A percentile compares a stretch with the other conserved stretches of the same genome.
Evolutionary conservation across 2,797 vertebrate species (phyloP).

Genomic region (Pelodytes ibericus): DNA sequence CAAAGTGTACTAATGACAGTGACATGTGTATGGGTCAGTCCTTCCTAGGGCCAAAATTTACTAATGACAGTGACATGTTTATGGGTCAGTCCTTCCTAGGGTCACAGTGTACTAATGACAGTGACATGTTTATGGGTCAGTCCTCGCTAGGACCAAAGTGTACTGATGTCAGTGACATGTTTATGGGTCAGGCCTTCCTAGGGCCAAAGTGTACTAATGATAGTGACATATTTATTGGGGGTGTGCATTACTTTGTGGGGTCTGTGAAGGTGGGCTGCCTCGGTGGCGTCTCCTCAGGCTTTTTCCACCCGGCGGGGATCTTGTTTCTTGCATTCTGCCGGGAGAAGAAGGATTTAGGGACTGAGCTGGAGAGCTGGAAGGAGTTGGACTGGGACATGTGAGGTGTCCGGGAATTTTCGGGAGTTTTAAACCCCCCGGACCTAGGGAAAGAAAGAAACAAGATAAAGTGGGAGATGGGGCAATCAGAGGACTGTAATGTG

Average conservation of each 20-base stretch:
- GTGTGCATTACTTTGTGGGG: constrained; percentile 67
- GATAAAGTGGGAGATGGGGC: neutral
- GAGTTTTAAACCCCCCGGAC: constrained; percentile 65
- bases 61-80: constrained; percentile 13
- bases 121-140: neutral
- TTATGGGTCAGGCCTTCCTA: neutral
- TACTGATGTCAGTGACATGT: neutral
- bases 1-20: neutral
- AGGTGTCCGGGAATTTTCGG: constrained; percentile 72
- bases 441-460: constrained; percentile 9
- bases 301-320: constrained; percentile 70
- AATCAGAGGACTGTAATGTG: too few relatives aligned
- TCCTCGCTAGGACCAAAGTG: neutral
- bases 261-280: constrained; percentile 64
- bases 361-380: constrained; percentile 81
- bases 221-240: neutral
- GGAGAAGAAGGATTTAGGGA: constrained; percentile 84
- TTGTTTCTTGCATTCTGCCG: constrained; percentile 72
- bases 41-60: neutral
- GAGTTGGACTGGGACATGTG: constrained; percentile 72
- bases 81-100: neutral
- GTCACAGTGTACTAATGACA: neutral
- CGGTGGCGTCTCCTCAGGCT: constrained; percentile 64
- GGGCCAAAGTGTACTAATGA: neutral
- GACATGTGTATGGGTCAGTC: neutral